These are phyloP conservation scores for Neosilurus mollespiculum DNA, from an alignment of 2,797 vertebrate species.

Conservation along the genomic window DNA sequence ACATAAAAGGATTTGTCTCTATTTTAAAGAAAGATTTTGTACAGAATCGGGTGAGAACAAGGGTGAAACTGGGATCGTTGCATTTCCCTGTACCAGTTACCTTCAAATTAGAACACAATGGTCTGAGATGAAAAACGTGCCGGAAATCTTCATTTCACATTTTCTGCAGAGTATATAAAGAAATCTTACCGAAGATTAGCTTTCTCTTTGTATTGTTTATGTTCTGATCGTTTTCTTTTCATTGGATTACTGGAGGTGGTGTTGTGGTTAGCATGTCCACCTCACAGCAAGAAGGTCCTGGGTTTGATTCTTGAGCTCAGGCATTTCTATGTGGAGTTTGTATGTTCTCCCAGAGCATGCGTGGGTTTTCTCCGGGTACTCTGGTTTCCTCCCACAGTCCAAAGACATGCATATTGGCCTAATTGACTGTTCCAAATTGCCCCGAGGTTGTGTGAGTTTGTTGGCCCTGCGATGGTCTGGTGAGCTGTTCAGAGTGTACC, in stretches of 20 bases:
- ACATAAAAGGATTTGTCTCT: slow-evolving; percentile 43
- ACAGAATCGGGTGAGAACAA: background rate
- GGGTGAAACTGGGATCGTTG: background rate
- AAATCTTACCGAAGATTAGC: background rate
- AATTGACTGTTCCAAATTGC: too few species aligned
- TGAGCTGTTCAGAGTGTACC: too few species aligned
- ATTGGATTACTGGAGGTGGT: background rate
- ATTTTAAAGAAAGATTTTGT: slow-evolving; percentile 33
- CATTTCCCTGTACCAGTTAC: background rate
- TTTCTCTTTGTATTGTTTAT: background rate
- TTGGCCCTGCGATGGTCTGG: too few species aligned
- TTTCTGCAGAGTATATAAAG: background rate
- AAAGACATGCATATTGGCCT: too few species aligned
- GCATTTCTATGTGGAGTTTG: too few species aligned
- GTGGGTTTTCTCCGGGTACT: too few species aligned
- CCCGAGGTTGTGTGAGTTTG: too few species aligned
- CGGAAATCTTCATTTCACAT: background rate
- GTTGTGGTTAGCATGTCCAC: too few species aligned
- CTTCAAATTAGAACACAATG: slow-evolving; percentile 16
- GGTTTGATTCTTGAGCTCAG: too few species aligned
- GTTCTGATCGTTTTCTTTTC: background rate
- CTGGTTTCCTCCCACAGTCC: too few species aligned
- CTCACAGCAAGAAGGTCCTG: too few species aligned
- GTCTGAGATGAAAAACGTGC: background rate
- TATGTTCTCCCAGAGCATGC: too few species aligned